Conservation (phyloP, 2,888 invertebrate genomes). For the Escarpia spicata region DNA sequence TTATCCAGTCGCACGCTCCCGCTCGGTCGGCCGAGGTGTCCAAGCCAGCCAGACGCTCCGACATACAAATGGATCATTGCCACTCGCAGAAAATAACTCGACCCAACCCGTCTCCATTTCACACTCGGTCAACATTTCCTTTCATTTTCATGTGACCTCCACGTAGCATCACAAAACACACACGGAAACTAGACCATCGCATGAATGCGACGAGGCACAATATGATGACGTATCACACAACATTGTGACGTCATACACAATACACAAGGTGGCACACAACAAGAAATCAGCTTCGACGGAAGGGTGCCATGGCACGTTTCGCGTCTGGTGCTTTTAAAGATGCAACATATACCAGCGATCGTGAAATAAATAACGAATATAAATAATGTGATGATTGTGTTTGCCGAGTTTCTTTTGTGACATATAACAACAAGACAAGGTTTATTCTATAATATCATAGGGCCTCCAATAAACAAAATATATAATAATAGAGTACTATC, state of each 20-base stretch:
- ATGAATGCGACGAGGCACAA: neutral
- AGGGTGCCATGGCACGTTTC: neutral
- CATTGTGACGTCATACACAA: neutral
- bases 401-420: neutral
- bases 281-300: neutral
- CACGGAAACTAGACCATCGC: neutral
- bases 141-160: too few species aligned
- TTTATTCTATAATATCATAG: too few species aligned
- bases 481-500: too few species aligned
- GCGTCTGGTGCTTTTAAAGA: neutral
- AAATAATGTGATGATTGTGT: neutral
- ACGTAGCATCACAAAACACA: too few species aligned
- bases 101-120: neutral
- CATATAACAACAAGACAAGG: neutral
- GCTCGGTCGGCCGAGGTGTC: neutral
- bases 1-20: neutral
- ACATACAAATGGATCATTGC: constrained; percentile 7
- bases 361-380: constrained; percentile 2
- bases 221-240: neutral
- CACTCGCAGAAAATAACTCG: neutral
- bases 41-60: neutral
- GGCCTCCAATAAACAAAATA: too few species aligned
- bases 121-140: too few species aligned
- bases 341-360: neutral
- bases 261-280: neutral